Conservation (phyloP, 64 coral and sea anemone species). For the Platygyra sinensis region DNA sequence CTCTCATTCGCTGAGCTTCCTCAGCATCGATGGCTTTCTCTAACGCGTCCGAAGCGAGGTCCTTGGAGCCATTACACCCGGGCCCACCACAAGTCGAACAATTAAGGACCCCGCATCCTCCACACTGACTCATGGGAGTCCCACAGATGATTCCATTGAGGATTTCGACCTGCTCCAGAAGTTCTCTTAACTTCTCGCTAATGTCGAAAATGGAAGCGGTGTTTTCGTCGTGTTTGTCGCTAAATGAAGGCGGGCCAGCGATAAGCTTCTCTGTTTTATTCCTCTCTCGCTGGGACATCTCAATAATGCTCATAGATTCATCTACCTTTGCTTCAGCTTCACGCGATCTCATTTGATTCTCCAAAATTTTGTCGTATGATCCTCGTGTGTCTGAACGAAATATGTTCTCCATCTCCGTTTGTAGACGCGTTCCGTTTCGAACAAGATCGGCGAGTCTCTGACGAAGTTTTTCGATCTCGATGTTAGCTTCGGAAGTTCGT, state of each 20-base stretch:
- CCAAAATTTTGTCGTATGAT: constrained; percentile 65
- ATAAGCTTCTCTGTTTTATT: constrained; percentile 32
- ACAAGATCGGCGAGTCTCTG: constrained; percentile 56
- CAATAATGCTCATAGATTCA: constrained; percentile 46
- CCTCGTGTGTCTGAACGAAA: constrained; percentile 48
- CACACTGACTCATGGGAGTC: constrained; percentile 71
- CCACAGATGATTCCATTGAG: constrained; percentile 83
- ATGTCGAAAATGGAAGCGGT: constrained; percentile 15
- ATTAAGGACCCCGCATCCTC: constrained; percentile 59
- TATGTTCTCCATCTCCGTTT: constrained; percentile 55
- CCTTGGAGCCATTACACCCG: constrained; percentile 67
- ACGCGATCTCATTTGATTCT: constrained; percentile 68
- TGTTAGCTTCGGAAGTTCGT: constrained; percentile 43
- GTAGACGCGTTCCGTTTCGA: constrained; percentile 38
- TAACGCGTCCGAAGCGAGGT: constrained; percentile 59
- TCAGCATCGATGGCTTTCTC: constrained; percentile 72
- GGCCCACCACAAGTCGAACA: constrained; percentile 83
- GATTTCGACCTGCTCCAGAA: constrained; percentile 54
- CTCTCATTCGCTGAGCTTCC: constrained; percentile 65
- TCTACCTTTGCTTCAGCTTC: constrained; percentile 60
- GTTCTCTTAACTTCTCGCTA: constrained; percentile 52
- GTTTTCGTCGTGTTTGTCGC: constrained; percentile 47
- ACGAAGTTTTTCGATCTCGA: constrained; percentile 65
- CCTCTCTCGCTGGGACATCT: constrained; percentile 25
- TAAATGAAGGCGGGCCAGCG: constrained; percentile 47